These are phyloP conservation scores for Gallinago solitaria DNA, from an alignment of 2,797 vertebrate species.

Conservation along the genomic window DNA sequence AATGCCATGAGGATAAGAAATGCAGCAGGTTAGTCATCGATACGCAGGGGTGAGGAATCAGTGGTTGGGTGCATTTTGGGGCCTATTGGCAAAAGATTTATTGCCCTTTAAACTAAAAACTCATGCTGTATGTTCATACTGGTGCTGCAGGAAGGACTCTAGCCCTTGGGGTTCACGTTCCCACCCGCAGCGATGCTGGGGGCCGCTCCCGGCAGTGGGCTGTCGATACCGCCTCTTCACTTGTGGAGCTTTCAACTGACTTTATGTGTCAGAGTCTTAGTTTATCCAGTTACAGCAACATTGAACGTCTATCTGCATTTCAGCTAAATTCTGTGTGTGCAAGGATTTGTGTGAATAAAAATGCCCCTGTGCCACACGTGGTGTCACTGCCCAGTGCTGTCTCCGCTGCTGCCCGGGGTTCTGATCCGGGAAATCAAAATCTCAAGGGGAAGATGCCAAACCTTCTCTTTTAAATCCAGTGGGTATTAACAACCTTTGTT, in stretches of 20 bases:
- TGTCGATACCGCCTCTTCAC: neutral
- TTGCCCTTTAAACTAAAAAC: neutral
- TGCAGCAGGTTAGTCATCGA: neutral
- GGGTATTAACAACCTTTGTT: neutral
- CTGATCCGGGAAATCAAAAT: neutral
- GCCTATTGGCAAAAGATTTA: neutral
- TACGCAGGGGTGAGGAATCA: neutral
- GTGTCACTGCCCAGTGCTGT: neutral
- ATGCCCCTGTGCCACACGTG: neutral
- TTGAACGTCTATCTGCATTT: neutral
- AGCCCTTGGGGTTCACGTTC: neutral
- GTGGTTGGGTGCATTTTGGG: neutral
- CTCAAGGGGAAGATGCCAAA: neutral
- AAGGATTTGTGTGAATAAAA: neutral
- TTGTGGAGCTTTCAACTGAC: neutral
- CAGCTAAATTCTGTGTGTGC: neutral
- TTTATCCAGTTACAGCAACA: neutral
- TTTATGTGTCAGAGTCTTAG: neutral
- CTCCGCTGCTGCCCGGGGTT: neutral
- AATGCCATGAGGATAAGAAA: neutral
- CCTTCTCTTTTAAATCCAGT: neutral
- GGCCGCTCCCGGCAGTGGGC: accelerated
- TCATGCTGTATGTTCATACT: neutral
- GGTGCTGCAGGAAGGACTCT: neutral
- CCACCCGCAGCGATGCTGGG: neutral